Conservation (phyloP, 2,113 vertebrate genomes). For the Peromyscus maniculatus region DNA sequence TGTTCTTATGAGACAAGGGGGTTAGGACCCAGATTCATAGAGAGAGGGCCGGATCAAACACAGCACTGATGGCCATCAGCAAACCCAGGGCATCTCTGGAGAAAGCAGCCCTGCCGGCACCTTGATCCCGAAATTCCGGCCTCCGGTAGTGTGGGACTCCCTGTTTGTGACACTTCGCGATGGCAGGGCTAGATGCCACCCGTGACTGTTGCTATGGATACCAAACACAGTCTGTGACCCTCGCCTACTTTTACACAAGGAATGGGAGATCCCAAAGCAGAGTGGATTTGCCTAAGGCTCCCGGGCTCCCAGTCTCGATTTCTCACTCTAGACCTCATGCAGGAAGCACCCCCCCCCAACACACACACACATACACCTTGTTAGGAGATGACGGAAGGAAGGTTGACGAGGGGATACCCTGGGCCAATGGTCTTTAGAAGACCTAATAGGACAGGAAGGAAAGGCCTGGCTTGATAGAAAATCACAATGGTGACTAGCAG, state of each 20-base stretch:
- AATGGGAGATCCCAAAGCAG: neutral
- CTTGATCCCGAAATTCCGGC: neutral
- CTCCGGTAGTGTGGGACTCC: neutral
- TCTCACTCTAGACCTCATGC: neutral
- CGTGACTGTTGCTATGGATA: neutral
- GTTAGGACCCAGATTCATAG: neutral
- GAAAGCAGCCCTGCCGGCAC: neutral
- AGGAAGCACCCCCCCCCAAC: neutral
- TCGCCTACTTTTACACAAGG: neutral
- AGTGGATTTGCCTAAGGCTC: neutral
- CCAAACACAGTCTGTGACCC: neutral
- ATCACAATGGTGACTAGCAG: neutral
- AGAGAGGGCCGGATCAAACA: neutral
- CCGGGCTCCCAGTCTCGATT: neutral
- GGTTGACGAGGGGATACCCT: neutral
- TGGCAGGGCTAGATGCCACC: accelerated
- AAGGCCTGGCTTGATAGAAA: neutral
- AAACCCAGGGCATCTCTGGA: neutral
- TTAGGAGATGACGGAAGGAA: neutral
- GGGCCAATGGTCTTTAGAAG: neutral
- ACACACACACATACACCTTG: neutral
- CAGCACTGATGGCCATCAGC: neutral
- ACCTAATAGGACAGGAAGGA: neutral
- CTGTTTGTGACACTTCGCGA: neutral
- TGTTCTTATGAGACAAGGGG: neutral